Evolutionary conservation across 1,140 invertebrate genomes (phyloP).

Genomic region (Cydia pomonella): DNA sequence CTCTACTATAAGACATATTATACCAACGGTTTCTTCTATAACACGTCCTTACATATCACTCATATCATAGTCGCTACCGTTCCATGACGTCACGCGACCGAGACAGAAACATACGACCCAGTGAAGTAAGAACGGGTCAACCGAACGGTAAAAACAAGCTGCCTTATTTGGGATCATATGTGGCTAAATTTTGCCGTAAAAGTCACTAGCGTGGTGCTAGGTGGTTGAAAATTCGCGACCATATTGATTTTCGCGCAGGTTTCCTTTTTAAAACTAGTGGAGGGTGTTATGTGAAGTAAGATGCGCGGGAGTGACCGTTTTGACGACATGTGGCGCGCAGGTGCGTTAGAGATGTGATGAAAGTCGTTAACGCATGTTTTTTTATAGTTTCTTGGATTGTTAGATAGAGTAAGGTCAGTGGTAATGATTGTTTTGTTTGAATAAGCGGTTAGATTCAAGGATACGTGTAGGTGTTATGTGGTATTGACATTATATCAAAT

Average conservation of each 20-base stretch:
- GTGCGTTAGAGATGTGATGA: constrained; percentile 21
- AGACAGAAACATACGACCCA: constrained; percentile 39
- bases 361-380: constrained; percentile 20
- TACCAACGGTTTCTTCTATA: neutral
- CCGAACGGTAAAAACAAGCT: constrained; percentile 59
- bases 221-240: constrained; percentile 46
- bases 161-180: constrained; percentile 70
- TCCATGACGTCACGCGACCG: constrained; percentile 62
- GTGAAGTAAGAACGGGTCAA: constrained; percentile 43
- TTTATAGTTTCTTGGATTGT: constrained; percentile 26
- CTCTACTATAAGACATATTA: neutral
- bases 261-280: constrained; percentile 48
- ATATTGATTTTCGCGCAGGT: constrained; percentile 52
- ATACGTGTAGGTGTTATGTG: neutral
- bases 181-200: constrained; percentile 67
- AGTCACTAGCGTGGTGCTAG: constrained; percentile 45
- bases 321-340: constrained; percentile 50
- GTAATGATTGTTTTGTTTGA: constrained; percentile 14
- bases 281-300: constrained; percentile 34
- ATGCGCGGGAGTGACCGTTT: constrained; percentile 49
- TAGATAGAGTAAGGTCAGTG: constrained; percentile 27
- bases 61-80: constrained; percentile 50
- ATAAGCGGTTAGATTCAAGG: neutral
- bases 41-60: constrained; percentile 33
- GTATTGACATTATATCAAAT: neutral